Conservation (phyloP, 2,888 invertebrate species). For the Caenorhabditis drosophilae region DNA sequence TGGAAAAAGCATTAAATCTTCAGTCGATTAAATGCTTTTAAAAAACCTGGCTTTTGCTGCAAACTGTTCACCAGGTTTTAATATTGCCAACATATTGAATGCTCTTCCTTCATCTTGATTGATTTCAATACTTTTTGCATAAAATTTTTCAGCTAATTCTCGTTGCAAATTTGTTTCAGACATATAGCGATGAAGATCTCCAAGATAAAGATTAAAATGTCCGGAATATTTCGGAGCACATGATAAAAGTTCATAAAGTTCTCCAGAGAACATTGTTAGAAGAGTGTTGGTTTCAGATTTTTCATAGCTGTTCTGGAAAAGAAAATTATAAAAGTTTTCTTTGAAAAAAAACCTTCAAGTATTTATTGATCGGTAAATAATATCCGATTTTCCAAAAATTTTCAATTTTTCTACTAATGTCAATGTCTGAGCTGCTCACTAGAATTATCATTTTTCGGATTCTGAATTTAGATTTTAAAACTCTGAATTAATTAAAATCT, state of each 20-base stretch:
- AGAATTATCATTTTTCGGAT: constrained; percentile 15
- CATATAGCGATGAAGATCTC: constrained; percentile 34
- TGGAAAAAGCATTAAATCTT: too few species aligned
- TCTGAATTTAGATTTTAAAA: constrained; percentile 13
- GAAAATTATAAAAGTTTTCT: background rate
- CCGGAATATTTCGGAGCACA: constrained; percentile 9
- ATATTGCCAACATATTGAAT: constrained; percentile 5
- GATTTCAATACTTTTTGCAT: constrained; percentile 9
- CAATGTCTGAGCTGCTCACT: constrained; percentile 3
- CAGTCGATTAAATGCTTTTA: too few species aligned
- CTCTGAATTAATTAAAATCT: background rate
- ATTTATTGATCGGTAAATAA: constrained; percentile 8
- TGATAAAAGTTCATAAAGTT: constrained; percentile 10
- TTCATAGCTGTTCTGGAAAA: constrained; percentile 9
- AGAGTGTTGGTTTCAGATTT: constrained; percentile 8
- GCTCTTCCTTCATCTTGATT: constrained; percentile 14
- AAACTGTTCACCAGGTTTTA: background rate
- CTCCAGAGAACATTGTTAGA: constrained; percentile 27
- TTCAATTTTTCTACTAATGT: constrained; percentile 6
- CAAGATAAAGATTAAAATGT: constrained; percentile 16
- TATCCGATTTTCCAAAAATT: constrained; percentile 23
- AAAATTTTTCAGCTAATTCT: constrained; percentile 5
- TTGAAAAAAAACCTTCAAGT: background rate
- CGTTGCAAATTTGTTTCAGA: constrained; percentile 11
- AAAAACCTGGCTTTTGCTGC: too few species aligned